phyloP scores from a whole-genome alignment of 2,888 invertebrate genomes.

The Drosophila monieri region DNA sequence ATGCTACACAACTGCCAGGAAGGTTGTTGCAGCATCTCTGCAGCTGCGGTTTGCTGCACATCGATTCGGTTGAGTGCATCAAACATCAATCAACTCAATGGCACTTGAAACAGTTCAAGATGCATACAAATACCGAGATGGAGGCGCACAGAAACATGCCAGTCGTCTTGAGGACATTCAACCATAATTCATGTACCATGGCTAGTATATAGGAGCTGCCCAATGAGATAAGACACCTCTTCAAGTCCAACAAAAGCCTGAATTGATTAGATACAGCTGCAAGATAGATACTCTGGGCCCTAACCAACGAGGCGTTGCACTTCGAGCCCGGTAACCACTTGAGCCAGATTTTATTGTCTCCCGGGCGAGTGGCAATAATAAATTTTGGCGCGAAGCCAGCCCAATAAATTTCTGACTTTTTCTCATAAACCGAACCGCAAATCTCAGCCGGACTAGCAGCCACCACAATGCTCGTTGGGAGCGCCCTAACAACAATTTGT shows the following conservation, averaged over 20 bases:
- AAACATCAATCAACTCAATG: conserved; percentile 79
- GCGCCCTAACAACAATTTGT: conserved; percentile 73
- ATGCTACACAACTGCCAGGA: conserved; percentile 66
- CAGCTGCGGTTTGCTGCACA: conserved; percentile 72
- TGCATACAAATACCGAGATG: conserved; percentile 31
- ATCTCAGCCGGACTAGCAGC: conserved; percentile 61
- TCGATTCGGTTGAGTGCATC: conserved; percentile 77
- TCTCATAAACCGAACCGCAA: conserved; percentile 77
- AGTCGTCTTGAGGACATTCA: conserved; percentile 40
- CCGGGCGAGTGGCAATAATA: conserved; percentile 52
- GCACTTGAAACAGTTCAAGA: conserved; percentile 53
- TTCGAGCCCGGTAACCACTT: conserved; percentile 21
- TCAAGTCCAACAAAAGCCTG: neutral
- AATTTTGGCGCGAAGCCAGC: conserved; percentile 52
- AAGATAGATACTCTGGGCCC: conserved; percentile 32
- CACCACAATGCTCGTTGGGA: conserved; percentile 59
- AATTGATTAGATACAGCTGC: neutral
- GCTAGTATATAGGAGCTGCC: conserved; percentile 44
- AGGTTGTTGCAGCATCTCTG: conserved; percentile 24
- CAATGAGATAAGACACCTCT: conserved; percentile 39
- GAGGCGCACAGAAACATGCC: conserved; percentile 28
- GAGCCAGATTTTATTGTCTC: conserved; percentile 18
- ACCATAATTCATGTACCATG: neutral
- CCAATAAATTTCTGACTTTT: conserved; percentile 72
- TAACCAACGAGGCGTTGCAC: conserved; percentile 71